Evolutionary conservation across 2,888 invertebrate species (phyloP).

Genomic region (Archaeoteleia sp.): DNA sequence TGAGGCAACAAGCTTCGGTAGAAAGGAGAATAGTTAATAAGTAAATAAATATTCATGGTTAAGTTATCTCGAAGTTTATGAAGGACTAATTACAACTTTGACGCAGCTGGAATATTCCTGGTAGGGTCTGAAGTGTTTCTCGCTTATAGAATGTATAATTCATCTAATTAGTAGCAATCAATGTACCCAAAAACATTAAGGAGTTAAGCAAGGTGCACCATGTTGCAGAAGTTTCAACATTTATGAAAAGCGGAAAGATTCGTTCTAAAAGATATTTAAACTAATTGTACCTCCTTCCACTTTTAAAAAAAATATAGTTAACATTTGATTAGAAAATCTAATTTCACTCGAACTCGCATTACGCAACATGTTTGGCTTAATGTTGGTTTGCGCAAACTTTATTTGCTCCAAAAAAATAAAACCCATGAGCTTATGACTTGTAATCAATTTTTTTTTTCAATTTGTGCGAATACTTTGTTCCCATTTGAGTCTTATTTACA

Average conservation of each 20-base stretch:
- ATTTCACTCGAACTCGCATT: too few species aligned
- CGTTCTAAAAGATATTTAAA: slow-evolving; percentile 3
- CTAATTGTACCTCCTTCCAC: too few species aligned
- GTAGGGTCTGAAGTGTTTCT: slow-evolving; percentile 43
- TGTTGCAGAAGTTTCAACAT: slow-evolving; percentile 35
- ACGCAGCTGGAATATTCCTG: slow-evolving; percentile 49
- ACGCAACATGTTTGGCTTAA: too few species aligned
- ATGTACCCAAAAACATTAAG: slow-evolving; percentile 47
- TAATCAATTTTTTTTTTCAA: too few species aligned
- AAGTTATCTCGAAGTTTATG: slow-evolving; percentile 57
- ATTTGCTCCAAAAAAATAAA: too few species aligned
- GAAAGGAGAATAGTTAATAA: slow-evolving; percentile 57
- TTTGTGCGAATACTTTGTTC: too few species aligned
- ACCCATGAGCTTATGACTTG: too few species aligned
- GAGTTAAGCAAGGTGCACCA: slow-evolving; percentile 33
- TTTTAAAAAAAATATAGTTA: too few species aligned
- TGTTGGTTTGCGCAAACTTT: too few species aligned
- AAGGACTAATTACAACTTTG: slow-evolving; percentile 58
- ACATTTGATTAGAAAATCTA: too few species aligned
- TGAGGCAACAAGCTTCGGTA: slow-evolving; percentile 29
- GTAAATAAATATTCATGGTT: slow-evolving; percentile 68
- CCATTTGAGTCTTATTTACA: too few species aligned
- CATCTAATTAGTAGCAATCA: slow-evolving; percentile 47
- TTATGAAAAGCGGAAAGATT: slow-evolving; percentile 35
- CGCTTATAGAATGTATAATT: slow-evolving; percentile 54